Base-by-base conservation (phyloP, 2,113 vertebrate genomes). In the Corythoichthys intestinalis region DNA sequence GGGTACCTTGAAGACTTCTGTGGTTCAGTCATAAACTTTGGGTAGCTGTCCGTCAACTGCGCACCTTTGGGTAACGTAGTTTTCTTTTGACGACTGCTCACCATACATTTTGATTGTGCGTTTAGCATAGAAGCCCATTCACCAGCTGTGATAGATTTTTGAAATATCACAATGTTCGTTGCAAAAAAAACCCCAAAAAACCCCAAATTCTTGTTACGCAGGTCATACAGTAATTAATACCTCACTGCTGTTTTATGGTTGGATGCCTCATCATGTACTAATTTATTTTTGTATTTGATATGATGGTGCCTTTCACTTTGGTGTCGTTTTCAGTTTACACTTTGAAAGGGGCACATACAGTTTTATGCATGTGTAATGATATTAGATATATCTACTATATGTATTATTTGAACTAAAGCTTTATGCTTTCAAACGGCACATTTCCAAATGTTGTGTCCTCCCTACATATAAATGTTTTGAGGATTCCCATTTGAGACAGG, bases 21-120 rank as follows among this genome's bases (percentile, higher is more conserved):
- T 97, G 95, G 94, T 95, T 96, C 94, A 94, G 91, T 95, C 94
- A 84, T 95, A 98, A 93, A 94, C 94, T 96, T 96, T 95, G 93
- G 96, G 94, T 97, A 93, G 96, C 95, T 95, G 94, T 87, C 79
- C 59, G 73, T 79, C 80, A 79, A 67, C 80, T 83, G 66, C 65
- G 65, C 79, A 84, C 94, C 91, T 88, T 94, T 93, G 94, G 91
- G 91, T 95, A 89, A 91, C 72, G 87, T 91, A 86, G 82, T 81
- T 71, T 71, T 77, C 63, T 77, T 83, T 78, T 85, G 85, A 84
- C 78, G 83, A 85, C 85, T 87, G 84, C 80, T 80, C 79, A 83
- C 84, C 65, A 73, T 85, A 77, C 78, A 89, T 78, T 81, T 79
- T 83, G 71, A 83, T 70, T 86, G 74, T 86, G 82, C 81, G 66